Evolutionary conservation across 1,140 invertebrate species (phyloP).

Genomic region (Achatina immaculata): DNA sequence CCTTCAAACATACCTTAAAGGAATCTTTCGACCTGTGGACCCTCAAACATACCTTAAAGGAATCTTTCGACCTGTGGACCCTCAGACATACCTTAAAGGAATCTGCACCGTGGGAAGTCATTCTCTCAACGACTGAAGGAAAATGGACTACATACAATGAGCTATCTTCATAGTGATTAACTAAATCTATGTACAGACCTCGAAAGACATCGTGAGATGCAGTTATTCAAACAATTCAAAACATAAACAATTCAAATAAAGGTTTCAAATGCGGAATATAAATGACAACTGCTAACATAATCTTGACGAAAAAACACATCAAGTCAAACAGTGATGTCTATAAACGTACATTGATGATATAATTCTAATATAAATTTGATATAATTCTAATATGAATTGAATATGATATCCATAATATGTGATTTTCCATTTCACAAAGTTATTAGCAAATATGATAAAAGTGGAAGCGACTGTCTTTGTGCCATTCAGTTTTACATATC

Average conservation of each 20-base stretch:
- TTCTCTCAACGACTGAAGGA: background rate
- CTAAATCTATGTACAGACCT: background rate
- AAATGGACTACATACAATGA: background rate
- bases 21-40: background rate
- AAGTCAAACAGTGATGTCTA: background rate
- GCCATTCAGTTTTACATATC: no score
- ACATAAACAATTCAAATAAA: background rate
- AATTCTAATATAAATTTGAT: no score
- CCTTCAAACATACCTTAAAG: background rate
- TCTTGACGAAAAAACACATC: background rate
- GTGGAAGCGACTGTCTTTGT: no score
- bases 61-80: background rate
- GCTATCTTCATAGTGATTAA: background rate
- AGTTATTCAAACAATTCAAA: background rate
- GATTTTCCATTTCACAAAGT: no score
- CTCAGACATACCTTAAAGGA: background rate
- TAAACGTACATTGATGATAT: background rate
- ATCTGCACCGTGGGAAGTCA: background rate
- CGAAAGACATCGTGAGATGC: conserved; percentile 20
- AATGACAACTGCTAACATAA: background rate
- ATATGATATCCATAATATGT: no score
- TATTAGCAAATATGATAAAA: no score
- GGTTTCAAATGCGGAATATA: background rate
- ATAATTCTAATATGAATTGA: no score
- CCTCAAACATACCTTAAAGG: background rate